Base-by-base conservation (phyloP, 2,888 invertebrate species). In the Cryptosula pallasiana region DNA sequence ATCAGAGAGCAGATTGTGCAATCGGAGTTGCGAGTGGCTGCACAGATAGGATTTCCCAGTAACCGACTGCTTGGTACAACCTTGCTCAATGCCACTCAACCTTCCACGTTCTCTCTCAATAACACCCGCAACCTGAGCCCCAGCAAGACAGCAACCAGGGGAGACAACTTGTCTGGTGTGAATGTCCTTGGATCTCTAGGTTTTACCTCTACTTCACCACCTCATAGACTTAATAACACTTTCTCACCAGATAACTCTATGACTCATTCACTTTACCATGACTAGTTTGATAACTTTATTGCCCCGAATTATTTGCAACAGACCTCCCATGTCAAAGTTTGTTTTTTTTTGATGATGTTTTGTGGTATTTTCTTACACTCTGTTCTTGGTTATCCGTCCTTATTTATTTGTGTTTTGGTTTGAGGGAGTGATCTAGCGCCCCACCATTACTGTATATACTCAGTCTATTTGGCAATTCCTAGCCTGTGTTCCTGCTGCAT, bases 21-120 rank as follows among this genome's bases (percentile, higher is more conserved):
- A 32, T 63, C 63, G 32, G 63, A 63, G n/a, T 29, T 63, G 63
- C 25, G 63, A 34, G 63, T 63, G 27, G 63, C 63, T 13, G 63
- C 63, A 13, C 63, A 63, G 63, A 63, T 63, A 32, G 63, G 63
- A 13, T 32, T 63, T 5, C 29, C 63, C 3, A 13, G 25, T 32
- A 63, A 13, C 63, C 25, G 63, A n/a, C 63, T 63, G 3, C 63
- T 63, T n/a, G 63, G 63, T 27, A 63, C 63, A 25, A 63, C 63
- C 32, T 32, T 63, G 16, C 25, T 23, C 5, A 63, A 27, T n/a
- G 16, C 32, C 32, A 5, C 29, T 32, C 32, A 25, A 9, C 16
- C 34, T 9, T 13, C 29, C 2, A 5, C 13, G 5, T 3, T 9
- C 2, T 32, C 27, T 9, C 20, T 25, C 16, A 63, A 63, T 32